Percentiles rank a stretch among this genome's conserved stretches.
These are phyloP conservation scores for Calidris pugnax DNA, from an alignment of 2,113 vertebrate species.

Conservation along the genomic window DNA sequence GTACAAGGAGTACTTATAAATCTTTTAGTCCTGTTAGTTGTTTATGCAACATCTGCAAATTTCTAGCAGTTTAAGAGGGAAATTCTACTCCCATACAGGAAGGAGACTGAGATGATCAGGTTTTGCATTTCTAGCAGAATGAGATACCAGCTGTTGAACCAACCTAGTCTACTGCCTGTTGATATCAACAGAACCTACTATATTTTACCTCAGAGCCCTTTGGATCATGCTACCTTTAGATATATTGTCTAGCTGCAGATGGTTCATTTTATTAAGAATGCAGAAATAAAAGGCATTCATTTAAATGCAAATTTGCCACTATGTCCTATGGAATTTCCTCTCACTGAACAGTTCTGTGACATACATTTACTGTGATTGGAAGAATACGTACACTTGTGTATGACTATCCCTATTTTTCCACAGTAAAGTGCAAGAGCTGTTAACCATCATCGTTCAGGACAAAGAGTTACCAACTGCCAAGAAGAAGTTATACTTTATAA, in stretches of 20 bases:
- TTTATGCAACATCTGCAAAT: not conserved
- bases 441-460: not conserved
- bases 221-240: not conserved
- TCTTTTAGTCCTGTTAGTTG: not conserved
- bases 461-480: not conserved
- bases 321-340: not conserved
- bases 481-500: not conserved
- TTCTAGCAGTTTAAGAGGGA: not conserved
- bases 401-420: not conserved
- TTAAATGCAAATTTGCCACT: conserved; percentile 2
- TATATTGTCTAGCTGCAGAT: not conserved
- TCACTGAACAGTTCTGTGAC: not conserved
- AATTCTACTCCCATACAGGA: not conserved
- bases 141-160: not conserved
- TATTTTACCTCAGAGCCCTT: not conserved
- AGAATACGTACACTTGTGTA: not conserved
- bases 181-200: not conserved
- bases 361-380: not conserved
- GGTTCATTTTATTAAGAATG: not conserved
- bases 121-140: not conserved
- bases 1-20: not conserved
- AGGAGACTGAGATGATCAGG: not conserved
- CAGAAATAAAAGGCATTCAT: not conserved
- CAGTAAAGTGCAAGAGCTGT: not conserved
- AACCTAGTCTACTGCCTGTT: not conserved